phyloP scores from a whole-genome alignment of 2,888 invertebrate species.

The Ommatoiulus sabulosus region DNA sequence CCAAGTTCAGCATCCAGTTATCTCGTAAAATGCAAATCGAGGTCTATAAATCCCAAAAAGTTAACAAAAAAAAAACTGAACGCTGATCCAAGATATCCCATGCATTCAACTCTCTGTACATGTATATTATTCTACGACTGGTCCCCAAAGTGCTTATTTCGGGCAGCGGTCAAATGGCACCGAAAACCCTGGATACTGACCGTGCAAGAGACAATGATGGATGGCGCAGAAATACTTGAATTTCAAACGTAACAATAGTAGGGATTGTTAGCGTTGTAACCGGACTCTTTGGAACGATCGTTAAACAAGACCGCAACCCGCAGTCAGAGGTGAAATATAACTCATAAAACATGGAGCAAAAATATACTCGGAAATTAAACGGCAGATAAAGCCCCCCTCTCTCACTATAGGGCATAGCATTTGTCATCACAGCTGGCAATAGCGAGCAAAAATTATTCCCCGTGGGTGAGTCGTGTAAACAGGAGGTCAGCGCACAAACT shows the following conservation, averaged over 20 bases:
- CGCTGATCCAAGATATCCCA: constrained; percentile 11
- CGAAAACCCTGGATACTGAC: not conserved
- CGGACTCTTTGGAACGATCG: not conserved
- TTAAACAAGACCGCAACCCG: constrained; percentile 30
- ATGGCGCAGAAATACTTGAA: not conserved
- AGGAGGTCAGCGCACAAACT: not conserved
- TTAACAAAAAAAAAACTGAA: not conserved
- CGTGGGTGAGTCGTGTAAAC: constrained; percentile 28
- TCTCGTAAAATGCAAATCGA: not conserved
- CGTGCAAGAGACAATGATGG: not conserved
- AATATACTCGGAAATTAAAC: constrained; percentile 15
- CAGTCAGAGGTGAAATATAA: constrained; percentile 36
- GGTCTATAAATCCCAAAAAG: not conserved
- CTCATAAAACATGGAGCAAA: constrained; percentile 39
- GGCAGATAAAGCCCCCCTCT: constrained; percentile 1
- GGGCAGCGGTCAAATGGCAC: too few relatives aligned
- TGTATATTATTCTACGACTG: not conserved
- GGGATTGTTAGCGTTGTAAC: constrained; percentile 33
- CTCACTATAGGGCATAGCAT: not conserved
- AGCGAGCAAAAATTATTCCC: not conserved
- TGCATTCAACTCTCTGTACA: not conserved
- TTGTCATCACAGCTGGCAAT: constrained; percentile 16
- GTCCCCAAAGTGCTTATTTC: constrained; percentile 35
- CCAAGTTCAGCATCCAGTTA: not conserved
- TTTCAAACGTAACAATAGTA: constrained; percentile 35